Percentiles rank a stretch among this genome's conserved stretches.
Conservation (phyloP, 2,888 invertebrate species). For the Ectemnius lituratus region DNA sequence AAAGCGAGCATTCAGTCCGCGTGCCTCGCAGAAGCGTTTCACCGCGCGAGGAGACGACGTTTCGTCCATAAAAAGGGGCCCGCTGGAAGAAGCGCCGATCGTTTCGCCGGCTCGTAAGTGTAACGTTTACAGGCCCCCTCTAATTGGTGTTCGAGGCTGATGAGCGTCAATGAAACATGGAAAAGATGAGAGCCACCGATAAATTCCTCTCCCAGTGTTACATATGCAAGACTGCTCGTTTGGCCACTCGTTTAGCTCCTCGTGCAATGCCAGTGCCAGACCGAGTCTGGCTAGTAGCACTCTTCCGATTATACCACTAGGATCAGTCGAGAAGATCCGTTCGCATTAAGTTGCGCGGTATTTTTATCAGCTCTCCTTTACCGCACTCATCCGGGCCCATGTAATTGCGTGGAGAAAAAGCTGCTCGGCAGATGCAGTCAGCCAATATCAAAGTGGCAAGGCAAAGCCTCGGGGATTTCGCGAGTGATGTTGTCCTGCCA, state of each 20-base stretch:
- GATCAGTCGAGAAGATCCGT: neutral
- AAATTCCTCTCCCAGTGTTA: slow-evolving; percentile 17
- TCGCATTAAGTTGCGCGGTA: neutral
- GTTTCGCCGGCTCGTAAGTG: slow-evolving; percentile 61
- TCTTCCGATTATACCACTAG: neutral
- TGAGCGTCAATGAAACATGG: slow-evolving; percentile 59
- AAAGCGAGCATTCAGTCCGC: slow-evolving; percentile 61
- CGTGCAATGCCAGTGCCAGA: neutral
- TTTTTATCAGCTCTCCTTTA: neutral
- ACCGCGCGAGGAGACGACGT: slow-evolving; percentile 55
- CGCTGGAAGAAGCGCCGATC: slow-evolving; percentile 59
- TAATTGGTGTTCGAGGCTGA: slow-evolving; percentile 68
- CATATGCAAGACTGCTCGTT: slow-evolving; percentile 4
- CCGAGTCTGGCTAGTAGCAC: neutral
- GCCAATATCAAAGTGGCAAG: slow-evolving; percentile 4
- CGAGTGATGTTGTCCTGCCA: neutral
- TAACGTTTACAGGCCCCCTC: slow-evolving; percentile 66
- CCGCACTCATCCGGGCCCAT: neutral
- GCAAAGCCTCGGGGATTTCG: slow-evolving; percentile 3
- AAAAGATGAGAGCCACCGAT: slow-evolving; percentile 49
- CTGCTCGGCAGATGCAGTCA: neutral
- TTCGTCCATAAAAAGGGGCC: slow-evolving; percentile 60
- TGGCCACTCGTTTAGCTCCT: neutral
- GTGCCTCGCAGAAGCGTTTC: slow-evolving; percentile 44
- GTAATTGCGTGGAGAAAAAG: neutral